Percentiles rank a stretch among this genome's conserved stretches.
These are phyloP conservation scores for Euzetes globulus DNA, from an alignment of 2,888 invertebrate genomes.

Conservation along the genomic window DNA sequence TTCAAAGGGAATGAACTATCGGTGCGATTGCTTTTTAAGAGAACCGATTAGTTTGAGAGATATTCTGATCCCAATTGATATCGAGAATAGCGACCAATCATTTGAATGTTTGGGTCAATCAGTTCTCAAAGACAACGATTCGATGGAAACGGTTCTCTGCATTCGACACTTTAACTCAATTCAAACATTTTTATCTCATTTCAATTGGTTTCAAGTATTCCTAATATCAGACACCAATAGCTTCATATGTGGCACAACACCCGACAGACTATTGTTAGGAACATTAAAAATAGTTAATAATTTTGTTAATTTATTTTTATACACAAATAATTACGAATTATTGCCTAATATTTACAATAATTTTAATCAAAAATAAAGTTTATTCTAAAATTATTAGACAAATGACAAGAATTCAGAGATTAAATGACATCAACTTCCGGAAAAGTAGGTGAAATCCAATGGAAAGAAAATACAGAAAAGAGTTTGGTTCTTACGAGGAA, in stretches of 20 bases:
- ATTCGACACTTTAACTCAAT: conserved; percentile 2
- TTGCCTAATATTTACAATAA: conserved; percentile 14
- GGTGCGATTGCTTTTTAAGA: conserved; percentile 15
- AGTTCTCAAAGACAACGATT: conserved; percentile 20
- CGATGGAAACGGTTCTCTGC: conserved; percentile 31
- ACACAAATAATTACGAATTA: conserved; percentile 31
- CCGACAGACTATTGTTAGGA: conserved; percentile 27
- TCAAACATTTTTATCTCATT: conserved; percentile 21
- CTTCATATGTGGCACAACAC: conserved; percentile 22
- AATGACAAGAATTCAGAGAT: too few species aligned
- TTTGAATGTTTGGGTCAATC: conserved; percentile 21
- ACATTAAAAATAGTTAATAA: conserved; percentile 9
- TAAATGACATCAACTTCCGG: too few species aligned
- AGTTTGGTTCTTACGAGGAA: too few species aligned
- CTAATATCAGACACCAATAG: background rate
- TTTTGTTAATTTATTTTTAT: conserved; percentile 28
- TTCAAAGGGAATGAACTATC: conserved; percentile 27
- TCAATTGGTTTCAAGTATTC: conserved; percentile 13
- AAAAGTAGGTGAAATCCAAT: too few species aligned
- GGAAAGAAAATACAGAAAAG: too few species aligned
- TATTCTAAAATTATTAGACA: background rate
- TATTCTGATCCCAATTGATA: conserved; percentile 30
- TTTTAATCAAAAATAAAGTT: conserved; percentile 5
- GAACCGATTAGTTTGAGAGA: conserved; percentile 30
- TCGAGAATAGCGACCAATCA: background rate